phyloP scores from a whole-genome alignment of 2,113 vertebrate species.

The Archocentrus centrarchus region DNA sequence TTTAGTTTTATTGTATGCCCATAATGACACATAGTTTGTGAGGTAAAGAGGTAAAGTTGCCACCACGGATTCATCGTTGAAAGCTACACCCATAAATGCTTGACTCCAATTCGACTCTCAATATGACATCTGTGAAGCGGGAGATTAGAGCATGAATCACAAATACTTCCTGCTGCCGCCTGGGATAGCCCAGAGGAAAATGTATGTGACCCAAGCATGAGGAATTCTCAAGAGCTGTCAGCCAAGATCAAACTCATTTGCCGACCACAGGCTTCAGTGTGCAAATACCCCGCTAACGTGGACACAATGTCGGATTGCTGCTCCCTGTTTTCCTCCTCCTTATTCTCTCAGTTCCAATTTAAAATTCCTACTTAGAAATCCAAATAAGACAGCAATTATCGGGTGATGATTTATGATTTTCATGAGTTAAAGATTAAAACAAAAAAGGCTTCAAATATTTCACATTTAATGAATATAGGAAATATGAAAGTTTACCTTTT shows the following conservation, averaged over 20 bases:
- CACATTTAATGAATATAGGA: neutral
- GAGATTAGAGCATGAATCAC: conserved; percentile 73
- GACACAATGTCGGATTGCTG: conserved; percentile 36
- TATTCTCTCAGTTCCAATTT: conserved; percentile 2
- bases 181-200: conserved; percentile 70
- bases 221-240: conserved; percentile 77
- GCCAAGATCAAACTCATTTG: conserved; percentile 77
- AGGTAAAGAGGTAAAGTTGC: conserved; percentile 22
- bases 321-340: neutral
- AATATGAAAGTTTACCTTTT: neutral
- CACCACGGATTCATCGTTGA: neutral
- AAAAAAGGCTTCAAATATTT: neutral
- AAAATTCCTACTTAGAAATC: neutral
- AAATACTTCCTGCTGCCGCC: conserved; percentile 61
- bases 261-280: conserved; percentile 66
- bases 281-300: conserved; percentile 50
- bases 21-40: conserved; percentile 19
- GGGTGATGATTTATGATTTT: neutral
- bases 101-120: conserved; percentile 58
- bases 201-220: conserved; percentile 74
- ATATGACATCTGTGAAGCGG: conserved; percentile 69
- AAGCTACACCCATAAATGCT: conserved; percentile 43
- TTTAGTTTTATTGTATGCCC: conserved; percentile 11
- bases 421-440: neutral
- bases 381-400: neutral